A percentile compares a stretch with the other conserved stretches of the same genome.
Evolutionary conservation across 1,140 invertebrate species (phyloP).

Genomic region (Solenopsis invicta): DNA sequence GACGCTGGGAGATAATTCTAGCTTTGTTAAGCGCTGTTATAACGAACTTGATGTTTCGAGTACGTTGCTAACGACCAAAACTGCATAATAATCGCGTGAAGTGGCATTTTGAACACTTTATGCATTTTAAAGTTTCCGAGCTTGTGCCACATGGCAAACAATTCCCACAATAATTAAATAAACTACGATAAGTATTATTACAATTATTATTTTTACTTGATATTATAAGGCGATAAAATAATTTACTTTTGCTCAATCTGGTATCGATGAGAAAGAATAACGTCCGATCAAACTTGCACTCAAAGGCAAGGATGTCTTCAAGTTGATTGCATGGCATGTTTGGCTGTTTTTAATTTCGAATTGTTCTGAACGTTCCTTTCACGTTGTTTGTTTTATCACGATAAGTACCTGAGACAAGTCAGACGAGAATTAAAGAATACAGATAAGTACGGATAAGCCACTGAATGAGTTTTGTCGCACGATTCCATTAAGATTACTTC

Average conservation of each 20-base stretch:
- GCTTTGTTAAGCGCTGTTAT: conserved; percentile 29
- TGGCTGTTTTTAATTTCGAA: background rate
- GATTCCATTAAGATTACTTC: conserved; percentile 29
- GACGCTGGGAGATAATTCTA: conserved; percentile 41
- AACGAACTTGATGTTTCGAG: conserved; percentile 56
- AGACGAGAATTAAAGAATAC: background rate
- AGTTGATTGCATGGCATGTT: background rate
- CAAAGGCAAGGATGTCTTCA: background rate
- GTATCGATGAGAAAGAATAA: background rate
- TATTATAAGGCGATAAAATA: background rate
- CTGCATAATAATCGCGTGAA: conserved; percentile 32
- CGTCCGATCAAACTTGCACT: background rate
- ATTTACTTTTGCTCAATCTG: background rate
- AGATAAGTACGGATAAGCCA: background rate
- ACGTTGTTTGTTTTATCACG: background rate
- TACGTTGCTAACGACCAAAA: conserved; percentile 34
- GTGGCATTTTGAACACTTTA: conserved; percentile 5
- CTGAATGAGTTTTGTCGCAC: background rate
- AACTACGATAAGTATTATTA: background rate
- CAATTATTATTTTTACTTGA: background rate
- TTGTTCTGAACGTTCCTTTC: conserved; percentile 3
- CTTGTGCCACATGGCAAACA: background rate
- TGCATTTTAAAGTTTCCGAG: conserved; percentile 13
- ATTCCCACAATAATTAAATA: background rate
- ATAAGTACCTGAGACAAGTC: background rate